Conservation (phyloP, 2,113 vertebrate genomes). For the Ceuthmochares aereus region DNA sequence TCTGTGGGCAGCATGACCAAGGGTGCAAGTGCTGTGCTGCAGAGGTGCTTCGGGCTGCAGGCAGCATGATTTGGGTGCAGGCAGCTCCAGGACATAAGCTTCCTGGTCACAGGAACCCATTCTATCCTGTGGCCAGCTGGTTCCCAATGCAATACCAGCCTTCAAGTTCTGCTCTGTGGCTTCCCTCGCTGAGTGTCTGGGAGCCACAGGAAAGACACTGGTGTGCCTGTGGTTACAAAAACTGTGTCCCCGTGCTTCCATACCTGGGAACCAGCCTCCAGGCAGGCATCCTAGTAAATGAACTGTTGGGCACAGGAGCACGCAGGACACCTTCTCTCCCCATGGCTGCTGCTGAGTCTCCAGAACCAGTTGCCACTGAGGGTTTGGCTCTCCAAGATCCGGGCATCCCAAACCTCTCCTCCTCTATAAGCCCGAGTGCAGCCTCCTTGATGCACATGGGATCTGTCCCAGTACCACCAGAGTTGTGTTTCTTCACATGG, state of each 20-base stretch:
- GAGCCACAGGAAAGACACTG: not conserved
- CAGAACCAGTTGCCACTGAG: not conserved
- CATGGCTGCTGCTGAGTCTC: fast-evolving
- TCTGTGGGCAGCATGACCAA: not conserved
- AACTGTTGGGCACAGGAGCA: not conserved
- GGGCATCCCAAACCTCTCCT: not conserved
- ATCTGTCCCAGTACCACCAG: not conserved
- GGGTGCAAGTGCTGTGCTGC: not conserved
- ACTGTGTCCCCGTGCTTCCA: not conserved
- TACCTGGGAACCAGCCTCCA: not conserved
- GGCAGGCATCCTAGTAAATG: not conserved
- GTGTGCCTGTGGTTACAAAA: not conserved
- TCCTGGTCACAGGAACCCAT: not conserved
- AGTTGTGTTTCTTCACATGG: not conserved
- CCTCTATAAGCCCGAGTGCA: not conserved
- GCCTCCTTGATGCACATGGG: not conserved
- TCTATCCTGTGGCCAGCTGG: not conserved
- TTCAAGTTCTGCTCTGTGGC: not conserved
- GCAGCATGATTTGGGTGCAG: not conserved
- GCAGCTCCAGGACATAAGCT: not conserved
- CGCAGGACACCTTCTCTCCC: not conserved
- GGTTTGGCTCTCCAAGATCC: not conserved
- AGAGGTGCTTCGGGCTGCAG: not conserved
- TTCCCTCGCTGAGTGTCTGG: not conserved
- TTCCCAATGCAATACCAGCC: not conserved